Evolutionary conservation across 2,797 vertebrate genomes (phyloP), one percentile per base, ranked within the genome.

Genomic region (Coendou prehensilis): DNA sequence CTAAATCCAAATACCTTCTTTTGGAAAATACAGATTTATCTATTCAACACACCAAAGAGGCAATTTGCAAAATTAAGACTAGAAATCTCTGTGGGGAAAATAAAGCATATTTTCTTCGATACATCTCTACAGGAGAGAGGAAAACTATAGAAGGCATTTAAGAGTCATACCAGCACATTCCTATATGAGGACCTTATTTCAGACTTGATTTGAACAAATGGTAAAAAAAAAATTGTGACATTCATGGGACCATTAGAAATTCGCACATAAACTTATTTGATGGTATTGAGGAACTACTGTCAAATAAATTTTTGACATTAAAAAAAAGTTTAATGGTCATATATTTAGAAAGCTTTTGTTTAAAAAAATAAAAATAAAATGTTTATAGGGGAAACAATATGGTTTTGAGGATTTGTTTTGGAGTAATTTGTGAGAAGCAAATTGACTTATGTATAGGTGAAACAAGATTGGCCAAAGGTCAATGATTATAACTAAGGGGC

Each of bases 401-500:
- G 64, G 20, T 59, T 0, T 67, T 75, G 67, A 30, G n/a, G 28
- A 81, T 76, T 89, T 64, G 23, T 23, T 92, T 96, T 45, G 6
- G 82, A 91, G 83, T 87, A 56, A 69, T 67, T 81, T 30, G 30
- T 23, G n/a, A 47, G 80, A 57, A 93, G 33, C 14, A 57, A 95
- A 67, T 83, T 50, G 20, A 20, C 84, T 50, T 75, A 50, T 23
- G 18, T 84, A 30, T 41, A 81, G 10, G 76, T 61, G 56, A 85
- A 87, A 87, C 4, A 56, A 79, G 33, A 63, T 73, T 61, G 22
- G 33, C 11, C 17, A 41, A 63, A 45, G 54, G 56, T 30, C 47
- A 64, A 71, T 50, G 73, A 69, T 5, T 90, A 17, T 41, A 94
- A 17, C 56, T 61, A 23, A 37, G 20, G 33, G 8, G 54, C 18